These are phyloP conservation scores for Parotia lawesii DNA, from an alignment of 2,113 vertebrate species.

Conservation along the genomic window DNA sequence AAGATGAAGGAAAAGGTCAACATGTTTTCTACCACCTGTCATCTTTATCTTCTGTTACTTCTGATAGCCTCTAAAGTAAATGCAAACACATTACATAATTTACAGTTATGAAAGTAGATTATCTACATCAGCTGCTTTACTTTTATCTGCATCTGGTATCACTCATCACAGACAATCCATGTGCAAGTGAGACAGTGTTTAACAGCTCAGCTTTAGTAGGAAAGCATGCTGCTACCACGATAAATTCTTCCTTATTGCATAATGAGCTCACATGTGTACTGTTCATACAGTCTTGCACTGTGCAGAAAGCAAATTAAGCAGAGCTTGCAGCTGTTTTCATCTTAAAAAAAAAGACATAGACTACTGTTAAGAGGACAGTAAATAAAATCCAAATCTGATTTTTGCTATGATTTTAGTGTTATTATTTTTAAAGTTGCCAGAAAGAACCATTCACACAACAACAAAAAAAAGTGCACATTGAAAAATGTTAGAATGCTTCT, in stretches of 20 bases:
- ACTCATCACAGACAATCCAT: constrained; percentile 18
- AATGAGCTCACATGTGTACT: neutral
- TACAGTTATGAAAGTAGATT: constrained; percentile 58
- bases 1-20: constrained; percentile 65
- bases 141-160: constrained; percentile 54
- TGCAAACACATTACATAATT: constrained; percentile 60
- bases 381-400: neutral
- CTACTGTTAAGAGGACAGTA: neutral
- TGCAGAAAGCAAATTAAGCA: neutral
- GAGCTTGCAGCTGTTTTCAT: neutral
- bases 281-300: neutral
- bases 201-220: constrained; percentile 23
- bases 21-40: constrained; percentile 43
- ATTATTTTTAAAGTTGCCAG: neutral
- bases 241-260: neutral
- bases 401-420: neutral
- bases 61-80: constrained; percentile 61
- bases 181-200: constrained; percentile 6
- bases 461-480: neutral
- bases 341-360: neutral
- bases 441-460: neutral
- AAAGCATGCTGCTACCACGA: neutral
- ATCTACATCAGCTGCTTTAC: constrained; percentile 40
- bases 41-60: constrained; percentile 60
- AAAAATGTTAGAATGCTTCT: neutral